Evolutionary conservation across 2,113 vertebrate genomes (phyloP).

Genomic region (Etheostoma cragini): DNA sequence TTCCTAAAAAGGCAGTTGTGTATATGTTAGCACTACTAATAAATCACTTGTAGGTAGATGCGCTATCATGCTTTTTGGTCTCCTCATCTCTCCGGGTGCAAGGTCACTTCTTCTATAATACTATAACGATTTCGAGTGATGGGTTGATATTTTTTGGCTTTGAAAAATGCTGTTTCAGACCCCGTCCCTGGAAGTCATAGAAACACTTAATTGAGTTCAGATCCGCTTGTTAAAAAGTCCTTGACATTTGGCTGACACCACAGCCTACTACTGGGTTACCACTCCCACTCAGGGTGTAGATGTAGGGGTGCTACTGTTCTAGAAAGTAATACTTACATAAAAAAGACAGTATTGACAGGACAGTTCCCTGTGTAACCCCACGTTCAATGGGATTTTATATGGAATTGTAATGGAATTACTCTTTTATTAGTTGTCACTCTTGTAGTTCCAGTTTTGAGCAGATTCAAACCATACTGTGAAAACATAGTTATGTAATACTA

Average conservation of each 20-base stretch:
- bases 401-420: neutral
- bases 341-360: neutral
- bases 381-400: too few relatives aligned
- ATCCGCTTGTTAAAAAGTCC: constrained; percentile 55
- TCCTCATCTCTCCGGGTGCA: constrained; percentile 30
- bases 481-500: neutral
- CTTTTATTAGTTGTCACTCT: neutral
- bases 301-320: neutral
- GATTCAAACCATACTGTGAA: neutral
- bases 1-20: neutral
- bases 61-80: constrained; percentile 4
- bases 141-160: constrained; percentile 40
- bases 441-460: neutral
- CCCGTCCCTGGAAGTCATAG: constrained; percentile 36
- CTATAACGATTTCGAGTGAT: constrained; percentile 44
- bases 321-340: constrained; percentile 1
- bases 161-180: constrained; percentile 49
- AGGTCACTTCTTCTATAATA: constrained; percentile 27
- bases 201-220: constrained; percentile 59
- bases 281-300: neutral
- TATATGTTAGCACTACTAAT: neutral
- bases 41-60: neutral
- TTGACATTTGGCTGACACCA: constrained; percentile 58
- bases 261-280: constrained; percentile 32
- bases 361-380: neutral